Percentiles rank a stretch among this genome's conserved stretches.
Conservation (phyloP, 1,140 invertebrate genomes). For the Ephestia elutella region DNA sequence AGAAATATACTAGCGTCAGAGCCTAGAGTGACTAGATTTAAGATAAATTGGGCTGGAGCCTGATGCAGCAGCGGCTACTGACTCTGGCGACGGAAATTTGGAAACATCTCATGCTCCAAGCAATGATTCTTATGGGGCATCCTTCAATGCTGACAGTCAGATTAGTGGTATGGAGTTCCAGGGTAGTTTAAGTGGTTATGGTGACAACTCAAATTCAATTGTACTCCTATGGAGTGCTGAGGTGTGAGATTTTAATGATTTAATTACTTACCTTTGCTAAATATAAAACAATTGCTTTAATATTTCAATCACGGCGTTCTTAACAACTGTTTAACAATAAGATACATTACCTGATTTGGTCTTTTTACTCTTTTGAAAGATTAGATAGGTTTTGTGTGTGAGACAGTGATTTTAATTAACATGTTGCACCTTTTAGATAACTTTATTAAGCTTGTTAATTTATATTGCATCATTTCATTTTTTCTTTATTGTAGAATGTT, state of each 20-base stretch:
- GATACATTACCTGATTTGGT: too few species aligned
- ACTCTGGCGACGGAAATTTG: slow-evolving; percentile 47
- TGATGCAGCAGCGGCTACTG: slow-evolving; percentile 36
- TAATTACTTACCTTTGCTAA: background rate
- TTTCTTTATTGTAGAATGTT: too few species aligned
- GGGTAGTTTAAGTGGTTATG: slow-evolving; percentile 61
- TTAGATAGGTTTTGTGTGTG: too few species aligned
- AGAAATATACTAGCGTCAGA: slow-evolving; percentile 96
- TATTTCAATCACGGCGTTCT: too few species aligned
- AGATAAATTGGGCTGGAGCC: slow-evolving; percentile 98
- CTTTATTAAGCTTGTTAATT: too few species aligned
- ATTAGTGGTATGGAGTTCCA: slow-evolving; percentile 66
- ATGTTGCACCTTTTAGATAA: too few species aligned
- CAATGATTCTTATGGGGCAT: slow-evolving; percentile 59
- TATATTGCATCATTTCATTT: too few species aligned
- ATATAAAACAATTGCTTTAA: too few species aligned
- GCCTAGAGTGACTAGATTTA: slow-evolving; percentile 94
- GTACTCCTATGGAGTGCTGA: slow-evolving; percentile 72
- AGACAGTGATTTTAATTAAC: too few species aligned
- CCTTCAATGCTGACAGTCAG: slow-evolving; percentile 63
- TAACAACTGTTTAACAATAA: too few species aligned
- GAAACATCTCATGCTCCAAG: slow-evolving; percentile 50
- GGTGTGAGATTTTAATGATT: slow-evolving; percentile 18
- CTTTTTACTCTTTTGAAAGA: too few species aligned
- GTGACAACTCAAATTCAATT: slow-evolving; percentile 69